Evolutionary conservation across 2,888 invertebrate species (phyloP).

Genomic region (Azorinus chamasolen): DNA sequence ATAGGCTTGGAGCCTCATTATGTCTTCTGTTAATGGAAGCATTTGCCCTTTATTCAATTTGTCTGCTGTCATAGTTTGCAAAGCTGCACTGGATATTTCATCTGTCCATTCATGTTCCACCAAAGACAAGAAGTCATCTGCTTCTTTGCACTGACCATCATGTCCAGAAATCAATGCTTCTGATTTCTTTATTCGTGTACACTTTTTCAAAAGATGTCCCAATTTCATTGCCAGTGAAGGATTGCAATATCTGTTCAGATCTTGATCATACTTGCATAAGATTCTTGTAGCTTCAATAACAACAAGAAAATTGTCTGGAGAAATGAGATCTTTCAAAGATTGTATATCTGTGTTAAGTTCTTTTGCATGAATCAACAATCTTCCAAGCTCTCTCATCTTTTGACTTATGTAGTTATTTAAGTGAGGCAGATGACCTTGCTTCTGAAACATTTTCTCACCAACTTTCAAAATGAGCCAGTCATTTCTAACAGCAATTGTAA

Average conservation of each 20-base stretch:
- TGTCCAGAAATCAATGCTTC: conserved; percentile 19
- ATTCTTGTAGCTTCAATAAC: conserved; percentile 26
- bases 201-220: conserved; percentile 34
- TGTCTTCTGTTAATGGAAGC: conserved; percentile 36
- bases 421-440: conserved; percentile 37
- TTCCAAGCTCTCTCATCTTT: conserved; percentile 43
- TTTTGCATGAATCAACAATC: conserved; percentile 33
- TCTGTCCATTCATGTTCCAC: conserved; percentile 38
- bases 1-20: conserved; percentile 26
- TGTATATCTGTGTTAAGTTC: conserved; percentile 12
- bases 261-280: conserved; percentile 26
- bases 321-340: conserved; percentile 24
- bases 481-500: conserved; percentile 21
- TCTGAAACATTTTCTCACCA: conserved; percentile 46
- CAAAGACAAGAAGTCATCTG: conserved; percentile 31
- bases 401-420: conserved; percentile 30
- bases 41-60: conserved; percentile 29
- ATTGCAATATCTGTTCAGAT: conserved; percentile 25
- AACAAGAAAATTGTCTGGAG: conserved; percentile 27
- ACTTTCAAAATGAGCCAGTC: conserved; percentile 24
- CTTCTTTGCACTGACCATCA: conserved; percentile 3
- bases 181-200: conserved; percentile 34
- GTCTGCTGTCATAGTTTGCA: conserved; percentile 19
- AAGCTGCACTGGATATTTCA: conserved; percentile 25
- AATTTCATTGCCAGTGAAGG: conserved; percentile 44